These are phyloP conservation scores for Lipophrys pholis DNA, from an alignment of 2,113 vertebrate species.

Conservation along the genomic window DNA sequence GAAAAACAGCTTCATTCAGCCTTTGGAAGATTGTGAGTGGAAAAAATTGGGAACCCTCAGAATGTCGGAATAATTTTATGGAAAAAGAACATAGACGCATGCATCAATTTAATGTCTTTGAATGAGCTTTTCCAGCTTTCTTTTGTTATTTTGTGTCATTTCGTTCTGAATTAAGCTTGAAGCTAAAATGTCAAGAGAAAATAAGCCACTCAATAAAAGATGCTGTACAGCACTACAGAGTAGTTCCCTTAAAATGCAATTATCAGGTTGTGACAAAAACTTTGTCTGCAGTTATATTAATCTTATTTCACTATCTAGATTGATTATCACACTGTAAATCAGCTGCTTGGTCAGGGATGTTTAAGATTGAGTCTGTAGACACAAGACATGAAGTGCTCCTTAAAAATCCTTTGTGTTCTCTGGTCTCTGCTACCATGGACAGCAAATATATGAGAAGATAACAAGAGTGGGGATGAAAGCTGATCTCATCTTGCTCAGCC, in stretches of 20 bases:
- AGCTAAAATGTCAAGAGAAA: constrained; percentile 26
- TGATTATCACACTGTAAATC: neutral
- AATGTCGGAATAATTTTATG: constrained; percentile 54
- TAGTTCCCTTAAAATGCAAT: constrained; percentile 9
- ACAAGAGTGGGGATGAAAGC: constrained; percentile 18
- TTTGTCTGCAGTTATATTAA: constrained; percentile 6
- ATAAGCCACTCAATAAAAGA: constrained; percentile 38
- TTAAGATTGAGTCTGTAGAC: constrained; percentile 5
- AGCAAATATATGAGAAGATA: constrained; percentile 35
- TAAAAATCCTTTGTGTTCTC: constrained; percentile 18
- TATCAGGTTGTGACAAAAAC: constrained; percentile 19
- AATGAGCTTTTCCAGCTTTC: constrained; percentile 38
- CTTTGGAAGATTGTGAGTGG: constrained; percentile 46
- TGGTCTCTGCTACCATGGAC: constrained; percentile 6
- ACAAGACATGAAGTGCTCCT: neutral
- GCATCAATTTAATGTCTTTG: constrained; percentile 22
- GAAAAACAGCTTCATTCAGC: constrained; percentile 38
- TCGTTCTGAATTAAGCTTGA: constrained; percentile 18
- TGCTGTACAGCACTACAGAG: neutral
- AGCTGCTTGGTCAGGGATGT: neutral
- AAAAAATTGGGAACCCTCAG: constrained; percentile 24
- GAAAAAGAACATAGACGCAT: constrained; percentile 22
- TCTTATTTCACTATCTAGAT: neutral
- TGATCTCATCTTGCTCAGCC: constrained; percentile 17
- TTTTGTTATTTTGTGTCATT: constrained; percentile 55